Base-by-base conservation (phyloP, 1,140 invertebrate genomes). In the Patella vulgata region DNA sequence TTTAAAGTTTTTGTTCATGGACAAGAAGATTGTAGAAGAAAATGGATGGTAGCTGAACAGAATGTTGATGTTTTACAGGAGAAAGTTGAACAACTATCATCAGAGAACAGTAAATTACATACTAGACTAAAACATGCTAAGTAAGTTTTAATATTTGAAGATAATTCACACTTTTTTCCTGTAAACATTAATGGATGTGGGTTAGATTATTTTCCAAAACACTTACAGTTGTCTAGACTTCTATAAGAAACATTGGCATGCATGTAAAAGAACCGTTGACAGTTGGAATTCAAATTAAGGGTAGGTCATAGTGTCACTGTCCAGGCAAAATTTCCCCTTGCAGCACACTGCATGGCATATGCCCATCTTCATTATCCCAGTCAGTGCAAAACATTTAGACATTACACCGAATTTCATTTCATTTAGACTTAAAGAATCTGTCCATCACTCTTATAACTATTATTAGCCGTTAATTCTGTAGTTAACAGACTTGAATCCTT, bases 1-100 rank as follows among this genome's bases (percentile, higher is more conserved):
- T 92, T 92, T 73, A 72, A 90, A 5, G 85, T 87, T 59, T 92
- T 92, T 83, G 84, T 89, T 9, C 86, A 88, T 42, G 88, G 90
- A 70, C 89, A 91, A 81, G 90, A 92, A 71, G 88, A 89, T 82
- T 89, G 90, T 65, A 81, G 90, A 31, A 84, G 87, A 51, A 90
- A 91, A 77, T 92, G 90, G 88, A 73, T 88, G 0, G 82, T 86
- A 1, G 86, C 89, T 11, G 89, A 90, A 43, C 85, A 88, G 43
- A 91, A 93, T 74, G 88, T 89, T 56, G 85, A 87, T 30, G 84
- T 90, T 1, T 82, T 93, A 12, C 88, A 91, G 66, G 85, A 86
- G 4, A 88, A 89, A 68, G 77, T 92, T 36, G 88, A 90, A 68
- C 87, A 89, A 60, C 85, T 89, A 6, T 86, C 90, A 36, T 84